A percentile compares a stretch with the other conserved stretches of the same genome.
Conservation (phyloP, 2,797 vertebrate species). For the Sphenopsis melanotis region DNA sequence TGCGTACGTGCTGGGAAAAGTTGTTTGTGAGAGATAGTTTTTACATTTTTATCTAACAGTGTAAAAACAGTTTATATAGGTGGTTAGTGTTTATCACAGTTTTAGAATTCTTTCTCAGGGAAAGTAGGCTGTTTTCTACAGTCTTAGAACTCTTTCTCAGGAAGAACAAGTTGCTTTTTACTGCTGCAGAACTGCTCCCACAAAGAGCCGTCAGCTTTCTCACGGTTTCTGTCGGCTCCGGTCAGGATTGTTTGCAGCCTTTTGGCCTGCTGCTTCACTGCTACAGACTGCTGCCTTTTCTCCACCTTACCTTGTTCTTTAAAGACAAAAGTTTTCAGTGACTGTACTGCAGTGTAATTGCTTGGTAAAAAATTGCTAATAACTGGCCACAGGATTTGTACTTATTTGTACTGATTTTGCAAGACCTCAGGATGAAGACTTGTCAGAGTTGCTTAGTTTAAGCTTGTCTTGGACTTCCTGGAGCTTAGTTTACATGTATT, state of each 20-base stretch:
- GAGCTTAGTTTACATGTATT: background rate
- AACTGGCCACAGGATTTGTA: background rate
- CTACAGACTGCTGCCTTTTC: background rate
- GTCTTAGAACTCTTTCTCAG: background rate
- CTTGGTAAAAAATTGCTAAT: background rate
- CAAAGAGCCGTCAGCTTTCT: background rate
- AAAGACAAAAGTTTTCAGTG: background rate
- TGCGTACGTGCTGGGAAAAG: background rate
- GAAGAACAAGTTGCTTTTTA: background rate
- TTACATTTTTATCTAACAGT: background rate
- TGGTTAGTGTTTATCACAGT: background rate
- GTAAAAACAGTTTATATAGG: background rate
- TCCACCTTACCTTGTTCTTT: background rate
- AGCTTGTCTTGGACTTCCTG: background rate
- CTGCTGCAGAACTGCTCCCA: background rate
- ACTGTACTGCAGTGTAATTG: background rate
- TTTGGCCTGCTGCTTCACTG: background rate
- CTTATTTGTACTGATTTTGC: background rate
- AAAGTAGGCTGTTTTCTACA: background rate
- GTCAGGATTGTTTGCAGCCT: background rate
- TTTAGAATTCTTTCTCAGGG: background rate
- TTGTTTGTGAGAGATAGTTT: background rate
- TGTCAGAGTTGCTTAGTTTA: background rate
- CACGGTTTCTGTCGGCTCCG: background rate
- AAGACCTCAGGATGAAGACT: background rate